A percentile compares a stretch with the other conserved stretches of the same genome.
phyloP scores from a whole-genome alignment of 2,797 vertebrate species.

The Sebastes vulpes region DNA sequence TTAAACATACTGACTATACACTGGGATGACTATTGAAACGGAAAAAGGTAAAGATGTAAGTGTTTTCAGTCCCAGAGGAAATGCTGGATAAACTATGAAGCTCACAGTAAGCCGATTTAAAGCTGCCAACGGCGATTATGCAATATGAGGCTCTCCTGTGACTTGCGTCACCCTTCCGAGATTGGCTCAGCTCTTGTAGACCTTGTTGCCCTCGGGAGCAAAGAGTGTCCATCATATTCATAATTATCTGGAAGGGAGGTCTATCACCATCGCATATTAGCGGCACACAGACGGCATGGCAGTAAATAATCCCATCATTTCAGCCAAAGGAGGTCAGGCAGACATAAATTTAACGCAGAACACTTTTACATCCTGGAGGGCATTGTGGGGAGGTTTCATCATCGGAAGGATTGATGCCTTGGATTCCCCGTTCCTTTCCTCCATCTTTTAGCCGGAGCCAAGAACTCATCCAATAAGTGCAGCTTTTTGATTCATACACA shows the following conservation, averaged over 20 bases:
- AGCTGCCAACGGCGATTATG: conserved; percentile 69
- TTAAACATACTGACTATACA: background rate
- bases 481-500: conserved; percentile 8
- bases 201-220: conserved; percentile 58
- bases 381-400: conserved; percentile 65
- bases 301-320: conserved; percentile 78
- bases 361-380: conserved; percentile 67
- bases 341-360: conserved; percentile 69
- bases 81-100: conserved; percentile 26
- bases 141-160: conserved; percentile 56
- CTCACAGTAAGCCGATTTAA: conserved; percentile 65
- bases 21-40: background rate
- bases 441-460: background rate
- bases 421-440: conserved; percentile 17
- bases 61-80: conserved; percentile 22
- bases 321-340: conserved; percentile 65
- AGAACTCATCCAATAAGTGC: conserved; percentile 24
- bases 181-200: conserved; percentile 66
- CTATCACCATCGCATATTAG: conserved; percentile 65
- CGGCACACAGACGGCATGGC: conserved; percentile 54
- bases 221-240: conserved; percentile 68
- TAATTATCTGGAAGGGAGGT: conserved; percentile 72
- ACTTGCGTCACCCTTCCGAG: conserved; percentile 62
- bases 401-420: conserved; percentile 53
- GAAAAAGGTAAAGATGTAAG: conserved; percentile 11